Evolutionary conservation across 2,888 invertebrate genomes (phyloP), one percentile per base, ranked within the genome.

Genomic region (Ecliptopera silaceata): DNA sequence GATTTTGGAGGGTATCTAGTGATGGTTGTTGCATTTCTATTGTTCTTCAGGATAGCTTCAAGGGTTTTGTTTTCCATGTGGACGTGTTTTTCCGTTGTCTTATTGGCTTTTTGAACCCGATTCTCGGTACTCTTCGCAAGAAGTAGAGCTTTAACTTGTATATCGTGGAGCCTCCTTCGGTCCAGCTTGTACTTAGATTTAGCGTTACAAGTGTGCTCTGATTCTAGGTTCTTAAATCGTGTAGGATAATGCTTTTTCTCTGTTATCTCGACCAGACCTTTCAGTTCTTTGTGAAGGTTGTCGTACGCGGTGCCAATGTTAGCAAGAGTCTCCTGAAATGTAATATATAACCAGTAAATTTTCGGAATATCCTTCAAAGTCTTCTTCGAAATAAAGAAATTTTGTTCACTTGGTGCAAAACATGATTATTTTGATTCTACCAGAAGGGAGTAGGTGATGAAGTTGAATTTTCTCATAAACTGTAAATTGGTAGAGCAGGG

Each of bases 251-350:
- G 20, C 12, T 50, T 12, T 6, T 58, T 58, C 5, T 45, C 39
- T 6, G 57, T 53, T 0, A 46, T 20, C 15, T 64, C 63, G 18
- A 65, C 55, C 43, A 85, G 50, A 29, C 63, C 65, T 45, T 68
- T 70, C 0, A 88, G 58, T 61, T 86, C 82, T 20, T 39, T 64
- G 13, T 83, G 69, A 12, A 87, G 73, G 18, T 53, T 72, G 31
- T 86, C 82, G 54, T 88, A 88, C 10, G 80, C 79, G 13, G 61
- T 68, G 20, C 78, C 83, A 32, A 88, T 80, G 10, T 69, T 63
- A 13, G 69, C 66, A 18, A 88, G 66, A 10, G 80, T 77, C 29
- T 80, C 70, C 88, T 88, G 75, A 31, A 79, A 79, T 49, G 22
- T 1, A 36, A 43, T 6, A 15, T 43, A 36, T 32, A 13, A 34